Conservation (phyloP, 2,113 vertebrate species). For the Athene noctua region DNA sequence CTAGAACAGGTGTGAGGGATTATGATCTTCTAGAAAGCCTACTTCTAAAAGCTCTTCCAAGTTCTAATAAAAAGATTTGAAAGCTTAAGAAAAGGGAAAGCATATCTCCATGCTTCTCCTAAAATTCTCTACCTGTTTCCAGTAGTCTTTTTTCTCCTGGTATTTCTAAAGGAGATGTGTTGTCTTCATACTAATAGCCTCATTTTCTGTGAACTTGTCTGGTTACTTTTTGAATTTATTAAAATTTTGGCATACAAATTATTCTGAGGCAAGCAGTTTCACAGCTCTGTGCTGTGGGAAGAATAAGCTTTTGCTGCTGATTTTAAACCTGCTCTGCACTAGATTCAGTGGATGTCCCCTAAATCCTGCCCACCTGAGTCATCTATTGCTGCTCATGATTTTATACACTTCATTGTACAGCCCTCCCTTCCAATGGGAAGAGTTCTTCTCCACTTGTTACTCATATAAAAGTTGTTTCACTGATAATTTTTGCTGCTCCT, state of each 20-base stretch:
- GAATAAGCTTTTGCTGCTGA: neutral
- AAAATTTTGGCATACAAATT: neutral
- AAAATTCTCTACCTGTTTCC: neutral
- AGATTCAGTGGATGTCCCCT: neutral
- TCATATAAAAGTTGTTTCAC: neutral
- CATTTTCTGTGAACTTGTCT: neutral
- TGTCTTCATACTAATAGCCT: neutral
- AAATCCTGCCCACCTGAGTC: too few relatives aligned
- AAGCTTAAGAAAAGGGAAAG: neutral
- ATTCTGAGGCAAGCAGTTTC: neutral
- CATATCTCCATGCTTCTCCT: neutral
- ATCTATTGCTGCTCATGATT: neutral
- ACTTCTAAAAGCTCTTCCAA: neutral
- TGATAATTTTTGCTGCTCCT: neutral
- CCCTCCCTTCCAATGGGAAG: fast-evolving
- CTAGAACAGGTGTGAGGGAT: neutral
- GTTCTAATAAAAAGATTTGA: neutral
- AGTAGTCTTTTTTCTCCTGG: neutral
- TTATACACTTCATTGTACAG: fast-evolving
- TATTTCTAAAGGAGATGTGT: neutral
- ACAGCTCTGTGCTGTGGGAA: neutral
- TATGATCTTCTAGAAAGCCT: neutral
- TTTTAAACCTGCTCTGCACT: neutral
- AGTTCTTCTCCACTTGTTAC: neutral
- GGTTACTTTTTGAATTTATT: neutral